phyloP scores from a whole-genome alignment of 2,797 vertebrate species.

The Danio tinwini region DNA sequence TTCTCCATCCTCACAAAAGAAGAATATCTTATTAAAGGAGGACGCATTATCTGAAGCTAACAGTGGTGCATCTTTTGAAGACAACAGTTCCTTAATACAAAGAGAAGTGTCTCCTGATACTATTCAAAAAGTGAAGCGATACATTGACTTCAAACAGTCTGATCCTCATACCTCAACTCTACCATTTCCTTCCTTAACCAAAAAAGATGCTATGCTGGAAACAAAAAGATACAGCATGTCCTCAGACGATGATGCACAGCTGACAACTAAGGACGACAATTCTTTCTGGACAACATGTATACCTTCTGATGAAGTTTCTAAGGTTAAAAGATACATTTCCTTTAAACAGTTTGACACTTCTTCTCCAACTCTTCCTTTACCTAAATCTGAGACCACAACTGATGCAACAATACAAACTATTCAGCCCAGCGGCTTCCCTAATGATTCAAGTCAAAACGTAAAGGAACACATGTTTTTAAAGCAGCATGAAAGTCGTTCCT shows the following conservation, averaged over 20 bases:
- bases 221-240: neutral
- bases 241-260: slow-evolving; percentile 4
- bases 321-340: slow-evolving; percentile 37
- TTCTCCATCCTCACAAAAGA: neutral
- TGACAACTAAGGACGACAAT: neutral
- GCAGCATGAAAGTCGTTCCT: neutral
- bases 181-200: slow-evolving; percentile 1
- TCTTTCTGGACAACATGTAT: neutral
- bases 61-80: neutral
- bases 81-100: slow-evolving; percentile 9
- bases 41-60: slow-evolving; percentile 20
- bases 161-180: neutral
- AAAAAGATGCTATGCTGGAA: slow-evolving; percentile 3
- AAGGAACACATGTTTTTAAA: slow-evolving; percentile 16
- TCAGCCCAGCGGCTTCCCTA: neutral
- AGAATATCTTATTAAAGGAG: neutral
- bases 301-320: slow-evolving; percentile 11
- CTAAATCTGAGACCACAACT: neutral
- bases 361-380: neutral
- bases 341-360: slow-evolving; percentile 24
- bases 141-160: slow-evolving; percentile 35
- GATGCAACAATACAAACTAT: neutral
- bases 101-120: slow-evolving; percentile 11
- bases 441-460: slow-evolving; percentile 14
- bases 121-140: slow-evolving; percentile 49